Conservation (phyloP, 2,113 vertebrate genomes). For the Mus pahari region DNA sequence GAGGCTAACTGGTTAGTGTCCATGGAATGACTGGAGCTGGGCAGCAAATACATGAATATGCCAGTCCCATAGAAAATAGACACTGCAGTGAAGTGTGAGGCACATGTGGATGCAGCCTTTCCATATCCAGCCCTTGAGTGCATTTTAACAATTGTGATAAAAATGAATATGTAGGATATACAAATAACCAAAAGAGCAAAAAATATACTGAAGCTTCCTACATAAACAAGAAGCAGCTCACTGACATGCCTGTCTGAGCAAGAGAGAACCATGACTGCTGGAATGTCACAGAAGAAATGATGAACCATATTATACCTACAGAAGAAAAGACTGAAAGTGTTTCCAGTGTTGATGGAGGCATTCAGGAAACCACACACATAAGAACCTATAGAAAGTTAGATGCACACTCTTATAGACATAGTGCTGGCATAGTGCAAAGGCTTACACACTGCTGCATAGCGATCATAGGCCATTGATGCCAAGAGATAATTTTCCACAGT, state of each 20-base stretch:
- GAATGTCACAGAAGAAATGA: conserved; percentile 66
- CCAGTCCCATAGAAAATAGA: conserved; percentile 41
- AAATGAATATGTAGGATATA: conserved; percentile 39
- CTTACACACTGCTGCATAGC: not conserved
- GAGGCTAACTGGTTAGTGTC: conserved; percentile 22
- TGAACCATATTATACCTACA: not conserved
- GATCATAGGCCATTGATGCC: too few relatives aligned
- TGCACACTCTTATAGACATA: not conserved
- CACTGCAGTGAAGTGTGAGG: conserved; percentile 6
- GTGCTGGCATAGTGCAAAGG: conserved; percentile 37
- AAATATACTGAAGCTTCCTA: not conserved
- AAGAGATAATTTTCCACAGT: too few relatives aligned
- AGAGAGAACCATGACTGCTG: conserved; percentile 54
- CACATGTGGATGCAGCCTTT: conserved; percentile 57
- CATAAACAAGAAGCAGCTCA: conserved; percentile 49
- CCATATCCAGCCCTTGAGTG: not conserved
- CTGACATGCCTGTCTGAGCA: conserved; percentile 36
- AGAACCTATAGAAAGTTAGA: rapidly evolving
- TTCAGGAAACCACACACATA: conserved; percentile 53
- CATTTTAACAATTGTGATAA: conserved; percentile 47
- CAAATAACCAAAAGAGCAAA: conserved; percentile 33
- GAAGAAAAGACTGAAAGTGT: conserved; percentile 51
- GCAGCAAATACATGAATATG: conserved; percentile 58
- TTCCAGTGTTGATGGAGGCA: not conserved
- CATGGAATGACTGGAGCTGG: conserved; percentile 60